Evolutionary conservation across 2,113 vertebrate genomes (phyloP).

Genomic region (Eptatretus burgeri): DNA sequence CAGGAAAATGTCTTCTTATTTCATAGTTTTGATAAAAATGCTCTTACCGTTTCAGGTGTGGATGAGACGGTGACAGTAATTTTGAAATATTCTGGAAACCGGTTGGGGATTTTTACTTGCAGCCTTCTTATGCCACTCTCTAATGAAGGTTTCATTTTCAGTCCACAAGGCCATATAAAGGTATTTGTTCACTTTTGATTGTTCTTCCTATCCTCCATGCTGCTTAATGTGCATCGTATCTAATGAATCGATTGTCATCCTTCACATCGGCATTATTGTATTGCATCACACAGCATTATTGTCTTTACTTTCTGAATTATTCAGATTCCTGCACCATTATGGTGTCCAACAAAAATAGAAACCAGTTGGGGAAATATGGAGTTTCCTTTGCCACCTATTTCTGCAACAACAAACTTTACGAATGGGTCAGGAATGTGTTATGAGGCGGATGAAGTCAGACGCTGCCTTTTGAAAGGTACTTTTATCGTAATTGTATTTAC

Average conservation of each 20-base stretch:
- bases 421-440: constrained; percentile 29
- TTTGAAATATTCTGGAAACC: constrained; percentile 22
- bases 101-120: constrained; percentile 21
- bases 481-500: not conserved
- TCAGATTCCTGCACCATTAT: constrained; percentile 26
- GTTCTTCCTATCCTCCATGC: not conserved
- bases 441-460: constrained; percentile 35
- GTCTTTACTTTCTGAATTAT: not conserved
- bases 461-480: constrained; percentile 37
- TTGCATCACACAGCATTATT: not conserved
- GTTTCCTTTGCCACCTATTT: constrained; percentile 23
- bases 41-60: constrained; percentile 16
- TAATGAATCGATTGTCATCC: not conserved
- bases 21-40: not conserved
- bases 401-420: constrained; percentile 21
- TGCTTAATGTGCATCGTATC: not conserved
- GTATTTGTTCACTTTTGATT: constrained; percentile 13
- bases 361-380: constrained; percentile 21
- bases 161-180: constrained; percentile 28
- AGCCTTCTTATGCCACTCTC: constrained; percentile 14
- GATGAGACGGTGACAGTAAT: constrained; percentile 23
- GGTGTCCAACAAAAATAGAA: constrained; percentile 26
- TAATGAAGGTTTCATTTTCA: constrained; percentile 21
- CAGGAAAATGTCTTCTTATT: not conserved
- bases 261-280: not conserved